Percentiles rank a stretch among this genome's conserved stretches.
phyloP scores from a whole-genome alignment of 2,797 vertebrate species.

The Synanceia verrucosa region DNA sequence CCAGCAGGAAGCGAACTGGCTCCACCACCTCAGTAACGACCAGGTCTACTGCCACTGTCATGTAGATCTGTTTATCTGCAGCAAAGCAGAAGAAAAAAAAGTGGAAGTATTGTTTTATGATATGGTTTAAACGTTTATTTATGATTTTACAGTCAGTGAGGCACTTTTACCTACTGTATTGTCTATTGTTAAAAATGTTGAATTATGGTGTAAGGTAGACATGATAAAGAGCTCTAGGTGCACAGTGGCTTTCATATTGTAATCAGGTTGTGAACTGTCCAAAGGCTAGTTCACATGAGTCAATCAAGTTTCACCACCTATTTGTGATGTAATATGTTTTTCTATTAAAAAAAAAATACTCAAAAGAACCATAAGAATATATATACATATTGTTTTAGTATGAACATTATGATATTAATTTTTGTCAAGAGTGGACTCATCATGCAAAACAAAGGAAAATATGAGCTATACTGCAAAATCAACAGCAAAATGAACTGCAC shows the following conservation, averaged over 20 bases:
- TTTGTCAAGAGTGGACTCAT: background rate
- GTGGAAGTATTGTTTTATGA: too few relatives aligned
- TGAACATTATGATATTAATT: background rate
- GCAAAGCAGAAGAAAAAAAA: background rate
- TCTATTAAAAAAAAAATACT: background rate
- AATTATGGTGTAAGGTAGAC: background rate
- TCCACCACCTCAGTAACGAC: conserved; percentile 96
- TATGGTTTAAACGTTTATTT: too few relatives aligned
- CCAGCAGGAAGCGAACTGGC: conserved; percentile 94
- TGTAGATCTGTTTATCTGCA: conserved; percentile 93
- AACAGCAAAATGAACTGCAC: background rate
- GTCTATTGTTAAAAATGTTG: background rate
- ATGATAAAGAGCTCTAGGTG: background rate
- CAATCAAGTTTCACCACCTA: background rate
- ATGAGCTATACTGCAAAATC: background rate
- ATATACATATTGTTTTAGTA: too few relatives aligned
- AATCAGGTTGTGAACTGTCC: background rate
- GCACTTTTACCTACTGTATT: background rate
- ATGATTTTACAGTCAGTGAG: conserved; percentile 1
- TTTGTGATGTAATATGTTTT: too few relatives aligned
- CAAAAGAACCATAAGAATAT: too few relatives aligned
- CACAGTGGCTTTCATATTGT: background rate
- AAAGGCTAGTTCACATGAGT: background rate
- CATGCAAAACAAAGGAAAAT: background rate
- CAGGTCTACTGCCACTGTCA: conserved; percentile 97